Evolutionary conservation across 2,888 invertebrate genomes (phyloP), one percentile per base, ranked within the genome.

Genomic region (Pheosia tremula): DNA sequence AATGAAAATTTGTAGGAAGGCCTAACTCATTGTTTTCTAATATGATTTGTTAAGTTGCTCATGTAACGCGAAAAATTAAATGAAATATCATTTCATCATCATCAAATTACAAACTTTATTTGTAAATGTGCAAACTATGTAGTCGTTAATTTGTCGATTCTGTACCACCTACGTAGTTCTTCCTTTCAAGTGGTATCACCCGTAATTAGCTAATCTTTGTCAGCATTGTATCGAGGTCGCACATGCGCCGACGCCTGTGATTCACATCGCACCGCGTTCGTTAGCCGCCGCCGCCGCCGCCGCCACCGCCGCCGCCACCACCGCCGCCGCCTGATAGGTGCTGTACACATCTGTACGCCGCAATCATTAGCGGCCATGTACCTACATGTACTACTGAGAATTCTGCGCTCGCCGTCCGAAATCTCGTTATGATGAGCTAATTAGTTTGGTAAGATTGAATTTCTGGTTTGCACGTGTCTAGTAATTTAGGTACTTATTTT

Each of bases 191-290:
- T 59, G 66, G 9, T 43, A 9, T 69, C 75, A 71, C 37, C 9
- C 2, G 6, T 4, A 1, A 9, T 37, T 8, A 1, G 0, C 45
- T 61, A 47, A 5, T 64, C 57, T 60, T 39, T 71, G 61, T 66
- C 58, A 57, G 76, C 52, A 74, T 53, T 54, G 82, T 81, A 90
- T 89, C 88, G 90, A 89, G 91, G 90, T 84, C 91, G 85, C 91
- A 91, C 85, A 80, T 91, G 90, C 69, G 69, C 58, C 64, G 69
- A 69, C 76, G 87, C 75, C 86, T 87, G 89, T 88, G 90, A 90
- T 84, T 91, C 90, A 88, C 89, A 89, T 88, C 89, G 77, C 82
- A 79, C 80, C 69, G 75, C 79, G 80, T 76, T 81, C 79, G 80
- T 81, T 74, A 77, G 24, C 24, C 24, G 24, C 24, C 24, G 24